Evolutionary conservation across 2,113 vertebrate genomes (phyloP), one percentile per base, ranked within the genome.

Genomic region (Ictidomys tridecemlineatus): DNA sequence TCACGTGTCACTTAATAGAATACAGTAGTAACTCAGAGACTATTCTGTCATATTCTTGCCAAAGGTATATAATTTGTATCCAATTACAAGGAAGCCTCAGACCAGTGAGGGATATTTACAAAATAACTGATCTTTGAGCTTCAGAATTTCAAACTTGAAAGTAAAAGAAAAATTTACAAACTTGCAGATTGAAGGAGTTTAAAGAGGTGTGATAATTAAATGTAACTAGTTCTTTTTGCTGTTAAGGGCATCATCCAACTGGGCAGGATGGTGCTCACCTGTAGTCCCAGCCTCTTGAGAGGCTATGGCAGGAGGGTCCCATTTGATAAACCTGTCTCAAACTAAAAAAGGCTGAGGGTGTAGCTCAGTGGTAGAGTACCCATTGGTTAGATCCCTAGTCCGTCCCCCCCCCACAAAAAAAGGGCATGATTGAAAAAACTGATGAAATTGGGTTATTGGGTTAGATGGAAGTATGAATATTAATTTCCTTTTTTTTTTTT

Each of bases 361-460:
- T 34, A 17, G 5, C 30, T 34, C 67, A 67, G 65, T 67, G 65
- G 28, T 65, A 65, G 28, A 32, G 4, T 67, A 28, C 65, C 26
- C 24, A 26, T 65, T 28, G 28, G 63, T 30, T 65, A 9, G 9
- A 65, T 65, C 26, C 63, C 63, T 30, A 30, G 28, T 65, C 53
- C 0, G 1, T 0, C 56, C 20, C 7, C 20, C 6, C 20, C 56
- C 6, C 56, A 0, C 0, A 63, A 63, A 10, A 63, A 28, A 61
- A 61, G 4, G 61, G 22, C 61, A 63, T 24, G 24, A 63, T 73
- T 73, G 72, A 86, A 61, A 76, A 48, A 85, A 2, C 17, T 84
- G 37, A 53, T 91, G 48, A 61, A 85, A 74, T 8, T 78, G 73
- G 53, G 10, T 85, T 88, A 70, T 51, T 6, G 89, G 65, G n/a